Base-by-base conservation (phyloP, 2,113 vertebrate genomes). In the Psephotus haematonotus region DNA sequence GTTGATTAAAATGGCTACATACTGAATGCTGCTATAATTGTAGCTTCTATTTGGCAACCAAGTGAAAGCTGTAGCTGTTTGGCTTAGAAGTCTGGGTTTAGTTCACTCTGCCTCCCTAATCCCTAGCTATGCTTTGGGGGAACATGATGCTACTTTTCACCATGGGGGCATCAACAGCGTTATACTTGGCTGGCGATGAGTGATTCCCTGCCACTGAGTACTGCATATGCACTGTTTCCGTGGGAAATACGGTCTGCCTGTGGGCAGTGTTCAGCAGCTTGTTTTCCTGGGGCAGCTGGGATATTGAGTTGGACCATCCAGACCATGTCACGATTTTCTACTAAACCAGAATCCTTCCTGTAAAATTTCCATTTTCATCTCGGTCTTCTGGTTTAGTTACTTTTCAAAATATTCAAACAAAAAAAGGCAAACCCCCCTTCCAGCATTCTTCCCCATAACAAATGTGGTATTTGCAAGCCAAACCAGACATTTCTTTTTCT, bases 221-320 rank as follows among this genome's bases (percentile, higher is more conserved):
- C 53, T 12, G 23, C 59, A 13, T 5, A 2, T 0, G 1, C 2
- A 0, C 65, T 10, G 1, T 25, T 50, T 50, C 64, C 2, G 0
- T 77, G 78, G 67, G 39, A 79, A 53, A 27, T 28, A 17, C 27
- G 41, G 27, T 52, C 29, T 71, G 19, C n/a, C 44, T 25, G 28
- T 44, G 67, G 57, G 33, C 19, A 35, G 4, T 1, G 19, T 35
- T 76, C 55, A 43, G 46, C 88, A 80, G 81, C 74, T 60, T 57
- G 19, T 22, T 81, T 86, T 67, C 78, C 68, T 16, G 43, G 67
- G 71, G 27, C 15, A 8, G 53, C 17, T 35, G 69, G 14, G 17
- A 7, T 52, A 4, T 20, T 44, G 41, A 23, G 47, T 37, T 28
- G 57, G 47, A 49, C 68, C 35, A 9, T 41, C 24, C 52, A 75